Evolutionary conservation across 1,140 invertebrate genomes (phyloP), one percentile per base, ranked within the genome.

Genomic region (Macrotrachela quadricornifera): DNA sequence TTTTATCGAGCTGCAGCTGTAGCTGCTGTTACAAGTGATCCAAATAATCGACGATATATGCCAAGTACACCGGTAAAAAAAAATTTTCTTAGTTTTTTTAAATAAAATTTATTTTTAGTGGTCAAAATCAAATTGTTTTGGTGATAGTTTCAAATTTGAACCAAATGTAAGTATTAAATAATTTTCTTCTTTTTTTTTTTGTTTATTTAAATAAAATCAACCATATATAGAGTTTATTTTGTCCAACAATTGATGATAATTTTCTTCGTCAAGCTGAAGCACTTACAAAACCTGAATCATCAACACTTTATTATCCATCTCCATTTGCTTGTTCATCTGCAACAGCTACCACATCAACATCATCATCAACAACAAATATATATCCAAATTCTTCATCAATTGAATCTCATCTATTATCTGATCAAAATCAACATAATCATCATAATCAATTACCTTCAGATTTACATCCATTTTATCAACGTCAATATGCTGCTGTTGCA

Each of bases 131-230:
- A 47, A 39, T 46, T 47, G 45, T 52, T 52, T 52, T 21, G 45
- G 44, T 17, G 50, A 52, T 17, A 52, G 45, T 39, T 52, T 52
- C 18, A 52, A 53, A 47, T 53, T 53, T 43, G 51, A 53, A 18
- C 44, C 51, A n/a, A 46, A 46, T 39, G 45, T 46, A 46, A 46
- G 12, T 15, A 13, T 18, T 36, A 17, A 46, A 46, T 46, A 9
- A 17, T 10, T 46, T 9, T 21, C n/a, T 9, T 17, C 14, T 46
- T 46, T 21, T 10, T 17, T 9, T 21, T 17, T 21, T 21, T 10
- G 8, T 9, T 46, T 21, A 17, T 46, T 46, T 46, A 9, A 11
- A n/a, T 9, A 46, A 9, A 46, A 14, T 37, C 40, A 21, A 37
- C 36, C 30, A 46, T 53, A 10, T 53, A 46, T 42, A 16, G 44